Base-by-base conservation (phyloP, 2,113 vertebrate species). In the Fregata magnificens region DNA sequence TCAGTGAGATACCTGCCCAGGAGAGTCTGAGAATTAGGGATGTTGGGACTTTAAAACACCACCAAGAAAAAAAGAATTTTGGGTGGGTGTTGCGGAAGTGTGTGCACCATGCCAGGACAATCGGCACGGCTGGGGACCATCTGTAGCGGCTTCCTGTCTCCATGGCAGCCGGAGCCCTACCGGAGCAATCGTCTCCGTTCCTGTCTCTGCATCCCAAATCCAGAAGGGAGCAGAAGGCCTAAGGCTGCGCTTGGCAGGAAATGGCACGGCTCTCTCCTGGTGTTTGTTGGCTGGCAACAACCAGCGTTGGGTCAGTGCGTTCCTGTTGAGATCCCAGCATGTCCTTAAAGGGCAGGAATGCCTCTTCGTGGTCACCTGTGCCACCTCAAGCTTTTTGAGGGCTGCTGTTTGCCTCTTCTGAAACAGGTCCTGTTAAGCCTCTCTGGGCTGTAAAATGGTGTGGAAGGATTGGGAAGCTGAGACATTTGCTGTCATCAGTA, bases 291-390 rank as follows among this genome's bases (percentile, higher is more conserved):
- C 56, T 70, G 65, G 4, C 7, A 9, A 20, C 45, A 20, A 19
- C 45, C 45, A 47, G 1, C 2, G 0, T 6, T 58, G 74, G 56
- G 4, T 17, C 63, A 25, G 12, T 21, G n/a, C 1, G 2, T 32
- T 50, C 36, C 42, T 52, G 34, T 7, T 16, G 69, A 32, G 45
- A 40, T 40, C 25, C 72, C 50, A 58, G 44, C 56, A 4, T 17
- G n/a, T 88, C 72, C 85, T 90, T 50, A 34, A 52, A 83, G 69
- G 80, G 72, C 84, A 84, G 67, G 45, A 32, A 19, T 14, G 5
- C 32, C 78, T 66, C 47, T 6, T 44, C 18, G 36, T 31, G 16
- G 16, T 76, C 44, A 10, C 29, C 20, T 24, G 15, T 55, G 62
- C 72, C 45, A 34, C 49, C 28, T 45, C 34, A 16, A 14, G 58